Conservation (phyloP, 2,113 vertebrate species). For the Tachuris rubrigastra region DNA sequence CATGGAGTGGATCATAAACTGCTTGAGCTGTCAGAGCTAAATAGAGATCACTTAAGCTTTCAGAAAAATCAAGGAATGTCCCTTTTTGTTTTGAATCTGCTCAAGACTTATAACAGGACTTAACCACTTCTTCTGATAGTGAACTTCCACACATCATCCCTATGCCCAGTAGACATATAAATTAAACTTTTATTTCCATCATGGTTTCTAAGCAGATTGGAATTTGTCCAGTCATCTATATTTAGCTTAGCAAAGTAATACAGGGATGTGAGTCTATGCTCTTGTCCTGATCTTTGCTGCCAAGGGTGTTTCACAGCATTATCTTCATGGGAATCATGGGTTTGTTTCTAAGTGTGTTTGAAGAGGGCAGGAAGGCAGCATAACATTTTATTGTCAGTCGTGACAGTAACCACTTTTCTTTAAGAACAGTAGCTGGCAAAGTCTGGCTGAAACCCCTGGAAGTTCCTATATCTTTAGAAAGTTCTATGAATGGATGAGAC, state of each 20-base stretch:
- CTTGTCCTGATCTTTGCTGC: background rate
- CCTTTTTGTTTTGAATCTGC: background rate
- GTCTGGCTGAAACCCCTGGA: background rate
- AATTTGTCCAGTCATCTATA: slow-evolving; percentile 23
- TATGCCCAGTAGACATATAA: background rate
- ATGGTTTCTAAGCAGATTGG: slow-evolving; percentile 22
- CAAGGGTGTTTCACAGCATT: background rate
- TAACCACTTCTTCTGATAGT: background rate
- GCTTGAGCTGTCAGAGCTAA: background rate
- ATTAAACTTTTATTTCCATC: background rate
- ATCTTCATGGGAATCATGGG: background rate
- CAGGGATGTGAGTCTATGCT: background rate
- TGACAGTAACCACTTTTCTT: background rate
- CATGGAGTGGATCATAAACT: background rate
- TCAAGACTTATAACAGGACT: background rate
- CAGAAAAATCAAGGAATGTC: background rate
- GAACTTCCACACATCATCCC: background rate
- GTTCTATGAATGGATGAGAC: background rate
- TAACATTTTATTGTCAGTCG: background rate
- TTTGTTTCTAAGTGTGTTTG: background rate
- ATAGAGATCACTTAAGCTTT: background rate
- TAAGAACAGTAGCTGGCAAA: background rate
- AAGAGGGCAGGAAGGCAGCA: background rate
- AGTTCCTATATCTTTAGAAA: background rate
- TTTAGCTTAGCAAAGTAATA: slow-evolving; percentile 10